Percentiles rank a stretch among this genome's conserved stretches.
These are phyloP conservation scores for Dissostichus mawsoni DNA, from an alignment of 2,113 vertebrate species.

Conservation along the genomic window DNA sequence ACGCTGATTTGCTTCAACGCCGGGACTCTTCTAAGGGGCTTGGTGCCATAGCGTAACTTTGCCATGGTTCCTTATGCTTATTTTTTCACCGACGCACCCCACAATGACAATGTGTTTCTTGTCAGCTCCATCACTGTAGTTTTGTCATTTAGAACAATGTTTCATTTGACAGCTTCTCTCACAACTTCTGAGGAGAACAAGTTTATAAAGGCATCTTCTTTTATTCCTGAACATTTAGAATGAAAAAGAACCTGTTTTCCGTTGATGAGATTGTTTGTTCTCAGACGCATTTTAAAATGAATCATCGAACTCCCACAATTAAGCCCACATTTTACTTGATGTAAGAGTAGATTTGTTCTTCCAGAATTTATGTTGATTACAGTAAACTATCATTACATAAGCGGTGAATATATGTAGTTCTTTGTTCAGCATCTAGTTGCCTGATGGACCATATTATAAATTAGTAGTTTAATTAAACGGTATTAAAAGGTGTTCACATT, in stretches of 20 bases:
- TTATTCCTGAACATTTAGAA: slow-evolving; percentile 27
- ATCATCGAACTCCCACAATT: slow-evolving; percentile 47
- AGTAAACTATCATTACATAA: not conserved
- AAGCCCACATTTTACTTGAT: slow-evolving; percentile 14
- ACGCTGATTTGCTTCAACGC: too few relatives aligned
- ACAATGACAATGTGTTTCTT: slow-evolving; percentile 40
- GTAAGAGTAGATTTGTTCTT: slow-evolving; percentile 4
- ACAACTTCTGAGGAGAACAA: slow-evolving; percentile 15
- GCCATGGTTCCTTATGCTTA: slow-evolving; percentile 39
- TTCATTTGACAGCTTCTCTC: slow-evolving; percentile 57
- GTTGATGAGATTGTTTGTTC: slow-evolving; percentile 26
- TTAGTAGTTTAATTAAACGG: not conserved
- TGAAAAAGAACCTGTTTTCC: slow-evolving; percentile 32
- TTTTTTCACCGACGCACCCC: slow-evolving; percentile 56
- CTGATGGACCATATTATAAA: not conserved
- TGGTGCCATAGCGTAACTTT: not conserved
- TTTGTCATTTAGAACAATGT: slow-evolving; percentile 64
- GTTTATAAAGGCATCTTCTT: slow-evolving; percentile 32
- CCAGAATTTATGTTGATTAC: not conserved
- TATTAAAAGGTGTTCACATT: slow-evolving; percentile 1
- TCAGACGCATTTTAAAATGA: slow-evolving; percentile 16
- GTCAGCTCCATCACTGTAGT: slow-evolving; percentile 43
- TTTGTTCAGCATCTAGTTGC: not conserved
- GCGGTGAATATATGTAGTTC: not conserved
- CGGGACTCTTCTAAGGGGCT: too few relatives aligned